phyloP scores from a whole-genome alignment of 2,113 vertebrate species.

The Hippocampus guttulatus region DNA sequence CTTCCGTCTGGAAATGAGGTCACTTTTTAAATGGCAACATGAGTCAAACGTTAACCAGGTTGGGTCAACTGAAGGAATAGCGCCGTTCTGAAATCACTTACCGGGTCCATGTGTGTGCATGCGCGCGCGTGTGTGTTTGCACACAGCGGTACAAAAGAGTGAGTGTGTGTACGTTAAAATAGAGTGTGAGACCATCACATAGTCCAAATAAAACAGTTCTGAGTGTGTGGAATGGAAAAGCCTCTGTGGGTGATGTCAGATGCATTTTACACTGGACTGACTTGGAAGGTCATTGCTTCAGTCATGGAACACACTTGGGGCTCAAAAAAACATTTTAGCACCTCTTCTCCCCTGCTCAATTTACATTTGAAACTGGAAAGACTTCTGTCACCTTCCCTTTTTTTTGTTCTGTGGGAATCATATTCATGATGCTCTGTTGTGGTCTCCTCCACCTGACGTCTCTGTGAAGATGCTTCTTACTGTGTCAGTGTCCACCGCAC shows the following conservation, averaged over 20 bases:
- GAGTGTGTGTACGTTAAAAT: constrained; percentile 48
- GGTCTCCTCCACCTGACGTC: constrained; percentile 19
- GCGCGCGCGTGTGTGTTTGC: constrained; percentile 43
- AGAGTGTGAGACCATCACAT: constrained; percentile 50
- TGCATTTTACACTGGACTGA: constrained; percentile 38
- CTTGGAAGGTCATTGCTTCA: constrained; percentile 38
- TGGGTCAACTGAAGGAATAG: constrained; percentile 61
- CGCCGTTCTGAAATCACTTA: constrained; percentile 10
- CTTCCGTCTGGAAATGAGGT: constrained; percentile 63
- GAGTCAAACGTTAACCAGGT: constrained; percentile 68
- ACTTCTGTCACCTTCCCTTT: background rate
- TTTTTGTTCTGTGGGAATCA: constrained; percentile 9
- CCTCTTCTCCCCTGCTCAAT: constrained; percentile 23
- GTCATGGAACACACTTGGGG: constrained; percentile 33
- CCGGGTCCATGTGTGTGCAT: constrained; percentile 19
- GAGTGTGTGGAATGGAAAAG: constrained; percentile 47
- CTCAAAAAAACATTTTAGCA: constrained; percentile 23
- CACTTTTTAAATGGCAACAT: constrained; percentile 59
- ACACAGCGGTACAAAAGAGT: constrained; percentile 39
- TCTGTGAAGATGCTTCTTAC: constrained; percentile 25
- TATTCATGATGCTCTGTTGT: constrained; percentile 27
- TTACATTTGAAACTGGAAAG: constrained; percentile 26
- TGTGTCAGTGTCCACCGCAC: constrained; percentile 39
- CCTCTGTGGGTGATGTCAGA: constrained; percentile 53
- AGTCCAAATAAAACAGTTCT: constrained; percentile 59